These are phyloP conservation scores for Lerema accius DNA, from an alignment of 1,140 invertebrate species.

Conservation along the genomic window DNA sequence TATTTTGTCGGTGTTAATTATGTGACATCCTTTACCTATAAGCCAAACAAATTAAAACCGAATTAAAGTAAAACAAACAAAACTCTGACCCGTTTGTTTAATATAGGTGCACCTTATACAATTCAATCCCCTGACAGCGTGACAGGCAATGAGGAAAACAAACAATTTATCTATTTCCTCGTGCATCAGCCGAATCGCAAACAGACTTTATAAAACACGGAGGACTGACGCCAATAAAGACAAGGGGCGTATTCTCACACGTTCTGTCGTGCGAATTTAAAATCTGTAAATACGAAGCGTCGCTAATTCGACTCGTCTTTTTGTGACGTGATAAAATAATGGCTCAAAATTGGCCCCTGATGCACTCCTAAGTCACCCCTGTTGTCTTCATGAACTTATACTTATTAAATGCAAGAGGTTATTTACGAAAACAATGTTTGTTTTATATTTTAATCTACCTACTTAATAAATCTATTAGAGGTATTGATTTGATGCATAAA, in stretches of 20 bases:
- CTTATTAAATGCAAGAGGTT: conserved; percentile 35
- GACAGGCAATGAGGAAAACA: conserved; percentile 32
- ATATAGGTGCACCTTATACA: not conserved
- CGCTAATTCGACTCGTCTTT: conserved; percentile 59
- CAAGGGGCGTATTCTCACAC: conserved; percentile 65
- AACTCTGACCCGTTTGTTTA: conserved; percentile 10
- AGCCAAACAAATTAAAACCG: too few relatives aligned
- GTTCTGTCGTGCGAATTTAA: conserved; percentile 62
- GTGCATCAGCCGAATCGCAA: conserved; percentile 35
- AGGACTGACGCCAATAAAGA: conserved; percentile 61
- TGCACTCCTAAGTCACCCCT: conserved; percentile 38
- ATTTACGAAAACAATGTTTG: conserved; percentile 19
- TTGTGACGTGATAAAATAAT: conserved; percentile 77
- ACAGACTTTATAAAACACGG: conserved; percentile 56
- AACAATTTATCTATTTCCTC: conserved; percentile 42
- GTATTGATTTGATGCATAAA: too few relatives aligned
- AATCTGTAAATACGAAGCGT: conserved; percentile 66
- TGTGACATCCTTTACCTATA: too few relatives aligned
- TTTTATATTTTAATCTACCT: too few relatives aligned
- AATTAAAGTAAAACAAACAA: conserved; percentile 16
- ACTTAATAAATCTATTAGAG: too few relatives aligned
- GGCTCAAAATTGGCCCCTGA: conserved; percentile 60
- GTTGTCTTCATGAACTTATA: conserved; percentile 42
- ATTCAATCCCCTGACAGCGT: conserved; percentile 5
- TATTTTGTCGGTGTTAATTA: too few relatives aligned